A percentile compares a stretch with the other conserved stretches of the same genome.
These are phyloP conservation scores for Epizoanthus stellaris DNA, from an alignment of 92 coral and sea anemone genomes.

Conservation along the genomic window DNA sequence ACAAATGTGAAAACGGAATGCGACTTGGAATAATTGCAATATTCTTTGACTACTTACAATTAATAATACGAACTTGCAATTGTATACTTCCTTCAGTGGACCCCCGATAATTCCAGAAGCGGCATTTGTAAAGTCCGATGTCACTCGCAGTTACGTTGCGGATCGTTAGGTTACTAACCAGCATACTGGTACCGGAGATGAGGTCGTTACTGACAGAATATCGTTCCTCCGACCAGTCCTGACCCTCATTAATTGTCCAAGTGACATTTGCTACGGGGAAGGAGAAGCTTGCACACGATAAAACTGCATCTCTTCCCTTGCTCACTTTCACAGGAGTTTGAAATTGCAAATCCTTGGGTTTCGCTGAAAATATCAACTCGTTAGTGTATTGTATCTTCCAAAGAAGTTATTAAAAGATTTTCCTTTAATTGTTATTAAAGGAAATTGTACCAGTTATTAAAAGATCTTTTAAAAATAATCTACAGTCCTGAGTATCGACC, in stretches of 20 bases:
- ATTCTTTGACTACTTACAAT: background rate
- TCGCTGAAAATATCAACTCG: slow-evolving; percentile 3
- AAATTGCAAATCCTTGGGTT: slow-evolving; percentile 21
- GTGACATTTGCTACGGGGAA: slow-evolving; percentile 29
- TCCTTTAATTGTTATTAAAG: no score
- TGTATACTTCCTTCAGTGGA: slow-evolving; percentile 10
- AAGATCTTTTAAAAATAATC: no score
- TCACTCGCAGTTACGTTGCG: background rate
- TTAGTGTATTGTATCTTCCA: no score
- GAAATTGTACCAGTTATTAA: no score
- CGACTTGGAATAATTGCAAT: background rate
- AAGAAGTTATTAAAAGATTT: no score
- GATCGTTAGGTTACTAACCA: slow-evolving; percentile 19
- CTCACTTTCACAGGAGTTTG: background rate
- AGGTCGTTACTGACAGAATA: background rate
- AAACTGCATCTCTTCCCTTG: background rate
- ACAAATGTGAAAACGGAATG: background rate
- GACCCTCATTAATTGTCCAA: background rate
- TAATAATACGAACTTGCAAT: slow-evolving; percentile 11
- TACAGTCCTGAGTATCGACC: no score
- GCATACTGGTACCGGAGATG: background rate
- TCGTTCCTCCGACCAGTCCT: background rate
- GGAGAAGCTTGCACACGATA: slow-evolving; percentile 25
- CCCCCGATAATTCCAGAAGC: slow-evolving; percentile 30
- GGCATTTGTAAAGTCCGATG: slow-evolving; percentile 9